Conservation (phyloP, 2,797 vertebrate genomes). For the Tragopan temminckii region DNA sequence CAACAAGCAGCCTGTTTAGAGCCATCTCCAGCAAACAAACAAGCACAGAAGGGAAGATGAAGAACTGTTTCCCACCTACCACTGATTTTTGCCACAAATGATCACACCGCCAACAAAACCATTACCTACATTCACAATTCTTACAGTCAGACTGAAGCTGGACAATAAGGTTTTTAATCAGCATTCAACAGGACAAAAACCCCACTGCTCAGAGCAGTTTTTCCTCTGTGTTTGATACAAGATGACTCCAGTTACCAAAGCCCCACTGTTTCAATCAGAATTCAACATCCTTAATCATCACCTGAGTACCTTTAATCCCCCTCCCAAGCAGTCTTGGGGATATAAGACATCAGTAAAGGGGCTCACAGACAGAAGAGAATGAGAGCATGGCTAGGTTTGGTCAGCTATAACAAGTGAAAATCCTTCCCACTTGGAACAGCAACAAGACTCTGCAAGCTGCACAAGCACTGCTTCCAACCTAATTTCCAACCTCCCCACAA, state of each 20-base stretch:
- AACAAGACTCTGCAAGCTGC: background rate
- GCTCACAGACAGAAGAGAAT: background rate
- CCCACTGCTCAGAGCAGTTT: background rate
- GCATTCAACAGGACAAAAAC: background rate
- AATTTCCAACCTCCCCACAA: background rate
- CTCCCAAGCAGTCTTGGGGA: background rate
- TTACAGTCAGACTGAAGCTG: background rate
- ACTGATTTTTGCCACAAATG: background rate
- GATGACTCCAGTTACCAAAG: background rate
- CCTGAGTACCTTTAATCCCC: background rate
- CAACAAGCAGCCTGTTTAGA: background rate
- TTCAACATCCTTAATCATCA: background rate
- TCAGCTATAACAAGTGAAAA: background rate
- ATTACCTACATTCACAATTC: rapidly evolving
- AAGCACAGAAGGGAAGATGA: background rate
- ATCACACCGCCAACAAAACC: background rate
- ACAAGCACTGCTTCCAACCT: background rate
- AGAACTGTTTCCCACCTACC: background rate
- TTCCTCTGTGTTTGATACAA: background rate
- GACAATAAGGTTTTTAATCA: rapidly evolving
- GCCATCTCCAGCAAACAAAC: background rate
- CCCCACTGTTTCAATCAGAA: background rate
- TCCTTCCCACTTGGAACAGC: background rate
- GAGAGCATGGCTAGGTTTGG: rapidly evolving
- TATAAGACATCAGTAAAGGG: background rate